Conservation (phyloP, 2,113 vertebrate genomes). For the Chelonoidis abingdonii region DNA sequence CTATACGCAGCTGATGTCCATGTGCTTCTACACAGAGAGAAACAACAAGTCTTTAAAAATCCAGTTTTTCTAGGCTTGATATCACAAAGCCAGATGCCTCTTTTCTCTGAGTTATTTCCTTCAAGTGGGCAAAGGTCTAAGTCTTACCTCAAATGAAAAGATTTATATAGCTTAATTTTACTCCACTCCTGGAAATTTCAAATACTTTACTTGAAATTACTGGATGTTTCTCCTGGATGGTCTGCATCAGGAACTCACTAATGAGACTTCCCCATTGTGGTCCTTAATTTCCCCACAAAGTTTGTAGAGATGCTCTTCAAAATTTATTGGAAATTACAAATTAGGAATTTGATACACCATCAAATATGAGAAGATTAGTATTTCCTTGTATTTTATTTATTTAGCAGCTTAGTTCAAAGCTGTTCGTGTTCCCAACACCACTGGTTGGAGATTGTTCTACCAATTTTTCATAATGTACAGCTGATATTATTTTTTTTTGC, state of each 20-base stretch:
- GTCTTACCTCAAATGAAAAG: no score
- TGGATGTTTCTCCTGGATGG: not conserved
- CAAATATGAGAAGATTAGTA: no score
- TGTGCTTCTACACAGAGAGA: not conserved
- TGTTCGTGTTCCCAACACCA: not conserved
- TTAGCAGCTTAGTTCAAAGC: not conserved
- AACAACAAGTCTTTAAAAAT: no score
- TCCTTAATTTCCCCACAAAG: not conserved
- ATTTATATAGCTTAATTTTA: no score
- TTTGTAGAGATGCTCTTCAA: not conserved
- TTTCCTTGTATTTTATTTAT: no score
- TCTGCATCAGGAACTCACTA: not conserved
- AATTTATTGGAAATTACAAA: not conserved
- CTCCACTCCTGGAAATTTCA: no score
- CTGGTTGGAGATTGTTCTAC: not conserved
- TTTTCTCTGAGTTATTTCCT: not conserved
- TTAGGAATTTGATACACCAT: no score
- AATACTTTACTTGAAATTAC: no score
- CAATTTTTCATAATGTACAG: no score
- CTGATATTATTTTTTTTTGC: not conserved
- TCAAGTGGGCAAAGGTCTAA: not conserved
- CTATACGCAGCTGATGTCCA: no score
- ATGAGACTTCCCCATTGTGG: not conserved
- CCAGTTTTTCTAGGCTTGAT: not conserved
- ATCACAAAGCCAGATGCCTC: not conserved